A percentile compares a stretch with the other conserved stretches of the same genome.
These are phyloP conservation scores for Agonum fuliginosum DNA, from an alignment of 2,888 invertebrate genomes.

Conservation along the genomic window DNA sequence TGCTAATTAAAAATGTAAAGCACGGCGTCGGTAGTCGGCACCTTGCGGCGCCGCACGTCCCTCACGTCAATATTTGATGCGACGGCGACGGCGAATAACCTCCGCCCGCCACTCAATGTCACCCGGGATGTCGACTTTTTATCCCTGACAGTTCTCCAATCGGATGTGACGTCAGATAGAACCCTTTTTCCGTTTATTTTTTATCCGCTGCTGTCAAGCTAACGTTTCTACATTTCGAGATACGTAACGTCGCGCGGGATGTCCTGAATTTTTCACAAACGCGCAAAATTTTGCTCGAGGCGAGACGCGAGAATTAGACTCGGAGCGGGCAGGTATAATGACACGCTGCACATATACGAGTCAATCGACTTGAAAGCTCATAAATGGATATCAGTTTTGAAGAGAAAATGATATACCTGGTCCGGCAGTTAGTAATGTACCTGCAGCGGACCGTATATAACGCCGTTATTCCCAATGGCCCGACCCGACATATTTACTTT, in stretches of 20 bases:
- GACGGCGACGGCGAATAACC: constrained; percentile 12
- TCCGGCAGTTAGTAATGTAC: constrained; percentile 22
- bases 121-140: constrained; percentile 59
- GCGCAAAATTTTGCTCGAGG: constrained; percentile 15
- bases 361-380: constrained; percentile 53
- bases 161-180: constrained; percentile 60
- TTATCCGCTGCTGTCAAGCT: constrained; percentile 57
- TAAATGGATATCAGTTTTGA: constrained; percentile 53
- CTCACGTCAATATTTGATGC: constrained; percentile 62
- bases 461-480: constrained; percentile 23
- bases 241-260: constrained; percentile 48
- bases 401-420: constrained; percentile 46
- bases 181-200: constrained; percentile 60
- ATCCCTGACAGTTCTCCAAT: constrained; percentile 60
- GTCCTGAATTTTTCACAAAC: constrained; percentile 55
- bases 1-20: constrained; percentile 70
- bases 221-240: constrained; percentile 57
- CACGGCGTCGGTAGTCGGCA: constrained; percentile 69
- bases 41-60: constrained; percentile 65
- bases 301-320: not conserved
- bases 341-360: constrained; percentile 29
- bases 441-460: constrained; percentile 39
- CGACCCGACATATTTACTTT: constrained; percentile 48
- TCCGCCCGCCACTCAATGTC: constrained; percentile 51
- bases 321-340: not conserved